These are phyloP conservation scores for Micromussa lordhowensis DNA, from an alignment of 92 coral and sea anemone species.

Conservation along the genomic window DNA sequence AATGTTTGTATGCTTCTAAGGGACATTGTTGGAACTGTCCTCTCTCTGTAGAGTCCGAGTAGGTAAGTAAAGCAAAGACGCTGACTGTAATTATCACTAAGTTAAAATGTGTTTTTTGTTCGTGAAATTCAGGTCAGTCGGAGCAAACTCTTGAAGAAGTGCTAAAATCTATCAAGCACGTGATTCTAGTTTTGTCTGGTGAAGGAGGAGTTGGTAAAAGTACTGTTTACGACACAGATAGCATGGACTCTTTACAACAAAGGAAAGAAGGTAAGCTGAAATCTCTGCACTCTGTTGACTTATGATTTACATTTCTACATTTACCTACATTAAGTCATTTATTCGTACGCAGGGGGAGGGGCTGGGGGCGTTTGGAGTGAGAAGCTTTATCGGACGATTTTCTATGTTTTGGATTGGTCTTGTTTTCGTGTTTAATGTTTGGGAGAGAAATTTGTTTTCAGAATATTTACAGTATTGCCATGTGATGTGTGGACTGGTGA, in stretches of 20 bases:
- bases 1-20: background rate
- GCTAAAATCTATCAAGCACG: constrained; percentile 76
- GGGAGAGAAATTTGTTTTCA: background rate
- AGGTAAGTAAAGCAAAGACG: background rate
- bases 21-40: background rate
- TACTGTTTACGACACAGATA: constrained; percentile 88
- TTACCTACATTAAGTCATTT: too few species aligned
- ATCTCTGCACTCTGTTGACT: constrained; percentile 15
- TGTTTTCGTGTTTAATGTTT: background rate
- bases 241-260: constrained; percentile 86
- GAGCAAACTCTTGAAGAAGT: constrained; percentile 34
- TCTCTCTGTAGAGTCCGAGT: background rate
- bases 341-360: too few species aligned
- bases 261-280: constrained; percentile 80
- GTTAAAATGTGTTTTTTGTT: background rate
- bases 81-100: background rate
- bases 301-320: too few species aligned
- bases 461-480: background rate
- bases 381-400: too few species aligned
- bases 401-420: too few species aligned
- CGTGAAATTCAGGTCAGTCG: constrained; percentile 12
- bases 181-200: constrained; percentile 87
- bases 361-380: too few species aligned
- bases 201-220: constrained; percentile 99
- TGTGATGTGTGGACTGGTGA: background rate